phyloP scores from a whole-genome alignment of 2,888 invertebrate genomes.

The Noctua janthina region DNA sequence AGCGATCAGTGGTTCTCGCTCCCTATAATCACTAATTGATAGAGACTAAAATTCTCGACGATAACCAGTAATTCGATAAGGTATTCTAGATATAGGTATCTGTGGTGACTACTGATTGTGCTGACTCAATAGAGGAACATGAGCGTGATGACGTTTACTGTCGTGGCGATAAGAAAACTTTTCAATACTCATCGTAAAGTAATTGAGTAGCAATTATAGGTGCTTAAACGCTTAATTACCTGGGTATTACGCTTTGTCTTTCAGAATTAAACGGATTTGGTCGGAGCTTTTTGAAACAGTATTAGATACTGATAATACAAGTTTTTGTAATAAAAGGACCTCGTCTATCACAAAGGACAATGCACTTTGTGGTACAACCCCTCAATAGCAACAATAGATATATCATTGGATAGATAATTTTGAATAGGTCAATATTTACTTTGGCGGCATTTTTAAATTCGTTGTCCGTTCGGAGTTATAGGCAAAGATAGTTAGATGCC shows the following conservation, averaged over 20 bases:
- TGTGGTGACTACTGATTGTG: slow-evolving; percentile 3
- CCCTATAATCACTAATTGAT: slow-evolving; percentile 14
- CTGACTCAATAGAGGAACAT: not conserved
- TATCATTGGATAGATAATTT: too few relatives aligned
- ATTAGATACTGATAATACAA: not conserved
- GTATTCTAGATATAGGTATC: not conserved
- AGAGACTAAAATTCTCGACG: slow-evolving; percentile 1
- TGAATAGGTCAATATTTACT: too few relatives aligned
- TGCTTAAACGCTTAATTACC: not conserved
- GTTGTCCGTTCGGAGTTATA: too few relatives aligned
- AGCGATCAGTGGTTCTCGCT: not conserved
- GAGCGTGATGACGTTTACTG: not conserved
- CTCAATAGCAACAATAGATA: too few relatives aligned
- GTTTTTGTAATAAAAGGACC: not conserved
- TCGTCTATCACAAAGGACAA: too few relatives aligned
- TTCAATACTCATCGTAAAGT: not conserved
- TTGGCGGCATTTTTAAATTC: too few relatives aligned
- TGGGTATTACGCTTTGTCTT: not conserved
- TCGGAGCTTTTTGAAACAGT: not conserved
- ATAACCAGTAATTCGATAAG: slow-evolving; percentile 10
- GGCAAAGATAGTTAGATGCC: too few relatives aligned
- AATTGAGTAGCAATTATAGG: not conserved
- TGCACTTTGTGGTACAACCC: too few relatives aligned
- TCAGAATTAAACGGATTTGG: not conserved
- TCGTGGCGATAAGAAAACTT: not conserved